Evolutionary conservation across 1,140 invertebrate species (phyloP), one percentile per base, ranked within the genome.

Genomic region (silkworm (Bombyx mori)): DNA sequence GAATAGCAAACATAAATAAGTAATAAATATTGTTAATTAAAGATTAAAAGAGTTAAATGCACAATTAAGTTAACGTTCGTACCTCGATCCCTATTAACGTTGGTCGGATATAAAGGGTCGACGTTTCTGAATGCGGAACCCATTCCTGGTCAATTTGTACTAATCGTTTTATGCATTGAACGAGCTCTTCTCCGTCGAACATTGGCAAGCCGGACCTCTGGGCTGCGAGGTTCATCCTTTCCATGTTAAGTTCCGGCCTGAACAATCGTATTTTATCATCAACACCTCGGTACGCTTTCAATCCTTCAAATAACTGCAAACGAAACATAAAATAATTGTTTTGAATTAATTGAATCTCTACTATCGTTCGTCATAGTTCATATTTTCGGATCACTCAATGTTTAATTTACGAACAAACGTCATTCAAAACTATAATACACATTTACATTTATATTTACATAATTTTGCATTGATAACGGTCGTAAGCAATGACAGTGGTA

Each of bases 71-170:
- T 93, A 35, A 3, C 26, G 26, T 35, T 35, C 26, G 26, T 90
- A 98, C 97, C 89, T 99, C 98, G 59, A 96, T 98, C 57, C 95
- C 98, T 79, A 99, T 99, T 44, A 99, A 88, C 1, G 98, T 99
- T 47, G 99, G 99, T 71, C 99, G 90, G 60, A 99, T 94, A 77
- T 99, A 99, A 6, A 99, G 90, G 74, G 97, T 98, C 72, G 95
- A 94, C 6, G 93, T 89, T 72, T 94, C 92, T 6, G 93, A 93
- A 80, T 97, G 93, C 3, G 99, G 99, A 6, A 99, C 96, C 98
- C 98, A 99, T 86, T 99, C 97, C 73, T 96, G 93, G 77, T 99
- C 99, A 60, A 99, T 94, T 73, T 92, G 91, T 52, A 99, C 89
- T 48, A 99, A 89, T 69, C 96, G 92, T 69, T 92, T 92, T 9